These are phyloP conservation scores for Prunella fulvescens DNA, from an alignment of 2,113 vertebrate species.

Conservation along the genomic window DNA sequence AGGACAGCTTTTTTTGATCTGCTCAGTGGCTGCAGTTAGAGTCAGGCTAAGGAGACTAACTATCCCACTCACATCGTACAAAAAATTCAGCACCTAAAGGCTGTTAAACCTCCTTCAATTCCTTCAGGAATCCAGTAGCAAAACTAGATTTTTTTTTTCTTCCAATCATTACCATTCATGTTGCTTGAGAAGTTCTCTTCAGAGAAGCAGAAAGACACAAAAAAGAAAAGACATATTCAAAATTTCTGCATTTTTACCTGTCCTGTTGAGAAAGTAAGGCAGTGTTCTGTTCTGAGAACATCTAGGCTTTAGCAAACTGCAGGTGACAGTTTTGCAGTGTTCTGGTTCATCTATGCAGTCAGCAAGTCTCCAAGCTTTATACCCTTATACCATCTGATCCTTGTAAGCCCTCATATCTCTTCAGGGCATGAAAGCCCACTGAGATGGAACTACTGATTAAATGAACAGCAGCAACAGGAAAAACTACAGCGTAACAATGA, in stretches of 20 bases:
- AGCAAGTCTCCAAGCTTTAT: background rate
- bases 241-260: background rate
- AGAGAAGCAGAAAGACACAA: background rate
- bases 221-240: background rate
- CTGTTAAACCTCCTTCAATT: background rate
- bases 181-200: background rate
- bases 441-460: constrained; percentile 30
- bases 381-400: background rate
- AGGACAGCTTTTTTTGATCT: background rate
- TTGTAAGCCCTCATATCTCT: constrained; percentile 29
- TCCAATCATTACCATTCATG: background rate
- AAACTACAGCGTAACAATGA: background rate
- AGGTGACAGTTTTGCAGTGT: background rate
- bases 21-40: fast-evolving
- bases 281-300: background rate
- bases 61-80: fast-evolving
- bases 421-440: background rate
- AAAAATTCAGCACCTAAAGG: background rate
- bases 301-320: background rate
- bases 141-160: background rate
- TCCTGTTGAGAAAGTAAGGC: background rate
- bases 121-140: background rate
- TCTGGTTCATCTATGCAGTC: background rate
- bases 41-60: background rate
- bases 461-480: background rate